phyloP scores from a whole-genome alignment of 2,888 invertebrate species.

The Drosophila neonasuta region DNA sequence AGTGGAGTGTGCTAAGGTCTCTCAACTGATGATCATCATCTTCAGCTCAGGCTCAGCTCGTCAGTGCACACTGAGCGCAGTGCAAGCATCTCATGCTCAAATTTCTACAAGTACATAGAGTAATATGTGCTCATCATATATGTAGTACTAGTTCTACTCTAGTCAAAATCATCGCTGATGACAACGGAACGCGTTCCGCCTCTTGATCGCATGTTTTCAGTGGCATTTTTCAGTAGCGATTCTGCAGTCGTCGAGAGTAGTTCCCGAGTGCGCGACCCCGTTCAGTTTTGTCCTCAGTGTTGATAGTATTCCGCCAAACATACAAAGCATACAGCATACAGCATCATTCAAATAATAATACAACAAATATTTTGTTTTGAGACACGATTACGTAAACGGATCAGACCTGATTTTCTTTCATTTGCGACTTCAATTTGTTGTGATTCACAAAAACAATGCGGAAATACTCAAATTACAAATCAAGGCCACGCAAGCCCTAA shows the following conservation, averaged over 20 bases:
- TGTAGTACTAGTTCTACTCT: neutral
- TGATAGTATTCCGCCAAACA: constrained; percentile 32
- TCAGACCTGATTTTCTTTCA: constrained; percentile 64
- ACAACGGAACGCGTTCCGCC: constrained; percentile 42
- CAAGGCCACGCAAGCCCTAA: constrained; percentile 14
- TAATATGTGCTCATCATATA: neutral
- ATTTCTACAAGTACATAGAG: neutral
- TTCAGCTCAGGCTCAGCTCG: neutral
- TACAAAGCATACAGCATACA: neutral
- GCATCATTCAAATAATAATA: constrained; percentile 28
- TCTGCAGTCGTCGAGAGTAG: constrained; percentile 72
- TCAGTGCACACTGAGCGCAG: constrained; percentile 2
- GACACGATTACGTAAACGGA: constrained; percentile 33
- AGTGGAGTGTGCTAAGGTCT: constrained; percentile 22
- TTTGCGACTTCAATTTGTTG: constrained; percentile 38
- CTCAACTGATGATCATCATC: constrained; percentile 1
- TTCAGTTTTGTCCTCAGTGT: neutral
- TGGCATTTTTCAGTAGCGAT: constrained; percentile 66
- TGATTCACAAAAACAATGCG: constrained; percentile 28
- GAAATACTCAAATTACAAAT: constrained; percentile 12
- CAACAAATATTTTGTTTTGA: constrained; percentile 10
- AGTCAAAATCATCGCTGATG: constrained; percentile 13
- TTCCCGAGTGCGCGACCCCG: constrained; percentile 41
- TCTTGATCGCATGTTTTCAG: constrained; percentile 43
- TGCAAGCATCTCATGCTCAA: constrained; percentile 1